Conservation (phyloP, 2,797 vertebrate species). For the Thunnus albacares region DNA sequence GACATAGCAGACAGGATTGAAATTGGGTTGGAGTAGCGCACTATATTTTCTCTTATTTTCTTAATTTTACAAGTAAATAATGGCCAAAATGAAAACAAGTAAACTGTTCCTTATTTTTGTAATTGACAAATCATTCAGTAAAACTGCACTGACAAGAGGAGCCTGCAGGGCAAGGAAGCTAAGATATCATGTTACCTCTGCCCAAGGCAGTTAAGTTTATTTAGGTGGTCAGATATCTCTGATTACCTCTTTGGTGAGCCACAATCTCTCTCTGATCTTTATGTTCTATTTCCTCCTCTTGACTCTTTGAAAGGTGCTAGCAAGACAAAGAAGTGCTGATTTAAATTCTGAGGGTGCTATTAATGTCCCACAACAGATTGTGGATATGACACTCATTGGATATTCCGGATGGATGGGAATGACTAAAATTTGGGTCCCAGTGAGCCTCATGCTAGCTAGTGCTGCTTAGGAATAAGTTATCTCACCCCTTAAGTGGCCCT, state of each 20-base stretch:
- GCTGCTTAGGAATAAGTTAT: neutral
- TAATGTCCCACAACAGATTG: constrained; percentile 1
- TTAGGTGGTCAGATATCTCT: neutral
- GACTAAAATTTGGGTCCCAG: neutral
- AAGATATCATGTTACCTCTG: constrained; percentile 7
- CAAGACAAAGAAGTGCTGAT: neutral
- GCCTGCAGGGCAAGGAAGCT: neutral
- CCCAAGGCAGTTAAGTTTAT: constrained; percentile 20
- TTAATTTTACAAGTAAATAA: constrained; percentile 41
- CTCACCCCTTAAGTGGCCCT: no score
- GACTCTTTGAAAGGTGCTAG: neutral
- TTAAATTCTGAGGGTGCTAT: constrained; percentile 1
- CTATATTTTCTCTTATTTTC: constrained; percentile 26
- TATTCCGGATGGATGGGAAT: neutral
- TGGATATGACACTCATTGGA: neutral
- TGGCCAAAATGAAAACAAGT: constrained; percentile 26
- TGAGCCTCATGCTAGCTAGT: neutral
- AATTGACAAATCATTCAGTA: constrained; percentile 37
- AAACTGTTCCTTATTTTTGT: neutral
- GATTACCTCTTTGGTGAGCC: neutral
- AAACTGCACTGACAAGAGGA: constrained; percentile 25
- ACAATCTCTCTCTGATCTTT: neutral
- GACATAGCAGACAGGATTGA: constrained; percentile 28
- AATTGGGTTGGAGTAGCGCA: constrained; percentile 21
- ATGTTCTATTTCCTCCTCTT: neutral